Percentiles rank a stretch among this genome's conserved stretches.
These are phyloP conservation scores for Acheta domesticus DNA, from an alignment of 2,888 invertebrate genomes.

Conservation along the genomic window DNA sequence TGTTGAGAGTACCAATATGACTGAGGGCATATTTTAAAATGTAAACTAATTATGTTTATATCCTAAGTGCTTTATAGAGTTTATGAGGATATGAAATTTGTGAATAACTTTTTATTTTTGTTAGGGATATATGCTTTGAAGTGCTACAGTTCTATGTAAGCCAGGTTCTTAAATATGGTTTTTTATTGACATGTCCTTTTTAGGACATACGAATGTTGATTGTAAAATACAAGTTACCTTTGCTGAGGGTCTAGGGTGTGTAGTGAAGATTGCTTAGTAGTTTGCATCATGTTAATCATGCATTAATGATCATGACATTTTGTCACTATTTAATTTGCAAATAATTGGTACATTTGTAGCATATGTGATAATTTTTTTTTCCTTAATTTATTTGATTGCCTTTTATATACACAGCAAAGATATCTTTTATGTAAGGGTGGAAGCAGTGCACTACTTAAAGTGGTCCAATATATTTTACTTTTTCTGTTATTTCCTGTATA, in stretches of 20 bases:
- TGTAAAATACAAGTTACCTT: constrained; percentile 9
- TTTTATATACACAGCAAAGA: background rate
- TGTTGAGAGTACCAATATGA: background rate
- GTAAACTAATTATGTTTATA: constrained; percentile 11
- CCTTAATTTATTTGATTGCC: background rate
- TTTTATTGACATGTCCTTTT: background rate
- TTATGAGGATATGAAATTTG: constrained; percentile 6
- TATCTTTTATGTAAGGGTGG: constrained; percentile 1
- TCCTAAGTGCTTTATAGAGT: constrained; percentile 18
- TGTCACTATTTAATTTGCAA: constrained; percentile 18
- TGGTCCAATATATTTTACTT: constrained; percentile 3
- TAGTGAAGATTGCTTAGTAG: constrained; percentile 12
- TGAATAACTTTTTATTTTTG: constrained; percentile 11
- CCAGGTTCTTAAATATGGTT: background rate
- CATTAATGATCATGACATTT: background rate
- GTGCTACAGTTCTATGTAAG: constrained; percentile 18
- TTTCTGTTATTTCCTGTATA: background rate
- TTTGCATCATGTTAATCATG: background rate
- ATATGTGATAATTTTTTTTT: background rate
- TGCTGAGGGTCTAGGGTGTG: constrained; percentile 12
- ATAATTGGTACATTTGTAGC: background rate
- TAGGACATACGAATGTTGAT: background rate
- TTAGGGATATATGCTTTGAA: constrained; percentile 9
- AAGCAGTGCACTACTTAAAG: constrained; percentile 3
- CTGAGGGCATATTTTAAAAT: background rate